A percentile compares a stretch with the other conserved stretches of the same genome.
Evolutionary conservation across 2,797 vertebrate species (phyloP).

Genomic region (Bradypus variegatus): DNA sequence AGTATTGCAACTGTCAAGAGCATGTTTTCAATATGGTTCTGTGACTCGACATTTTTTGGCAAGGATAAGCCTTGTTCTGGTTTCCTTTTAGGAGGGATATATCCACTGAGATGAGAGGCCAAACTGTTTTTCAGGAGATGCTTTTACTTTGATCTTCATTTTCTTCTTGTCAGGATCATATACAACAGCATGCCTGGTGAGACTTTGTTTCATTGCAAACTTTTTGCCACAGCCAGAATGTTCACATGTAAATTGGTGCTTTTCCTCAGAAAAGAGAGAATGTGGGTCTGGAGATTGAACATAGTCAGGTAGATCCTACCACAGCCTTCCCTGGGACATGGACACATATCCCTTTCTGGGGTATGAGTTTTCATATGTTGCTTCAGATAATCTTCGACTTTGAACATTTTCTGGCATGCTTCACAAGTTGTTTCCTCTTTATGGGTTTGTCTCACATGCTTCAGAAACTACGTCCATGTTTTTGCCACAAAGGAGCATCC

Average conservation of each 20-base stretch:
- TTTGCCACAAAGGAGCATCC: slow-evolving; percentile 76
- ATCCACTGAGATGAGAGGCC: slow-evolving; percentile 77
- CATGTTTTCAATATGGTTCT: background rate
- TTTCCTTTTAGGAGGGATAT: slow-evolving; percentile 70
- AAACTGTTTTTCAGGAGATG: slow-evolving; percentile 71
- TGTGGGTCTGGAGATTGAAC: slow-evolving; percentile 81
- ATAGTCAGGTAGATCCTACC: slow-evolving; percentile 74
- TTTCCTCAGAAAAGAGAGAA: slow-evolving; percentile 79
- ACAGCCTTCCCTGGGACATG: slow-evolving; percentile 73
- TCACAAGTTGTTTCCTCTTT: slow-evolving; percentile 66
- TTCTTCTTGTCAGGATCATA: slow-evolving; percentile 87
- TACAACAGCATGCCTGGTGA: slow-evolving; percentile 80
- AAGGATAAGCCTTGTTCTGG: slow-evolving; percentile 50
- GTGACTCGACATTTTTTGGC: background rate
- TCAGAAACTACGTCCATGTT: slow-evolving; percentile 80
- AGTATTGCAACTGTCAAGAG: slow-evolving; percentile 34
- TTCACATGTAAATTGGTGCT: slow-evolving; percentile 75
- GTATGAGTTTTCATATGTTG: slow-evolving; percentile 74
- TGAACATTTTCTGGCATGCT: slow-evolving; percentile 76
- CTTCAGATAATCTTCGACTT: slow-evolving; percentile 73
- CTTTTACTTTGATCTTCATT: slow-evolving; percentile 80
- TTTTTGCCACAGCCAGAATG: slow-evolving; percentile 75
- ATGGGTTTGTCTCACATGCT: slow-evolving; percentile 76
- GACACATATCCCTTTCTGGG: slow-evolving; percentile 64
- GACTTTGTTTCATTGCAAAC: slow-evolving; percentile 86